Evolutionary conservation across 2,888 invertebrate genomes (phyloP), one percentile per base, ranked within the genome.

Genomic region (Lacanobia wlatinum): DNA sequence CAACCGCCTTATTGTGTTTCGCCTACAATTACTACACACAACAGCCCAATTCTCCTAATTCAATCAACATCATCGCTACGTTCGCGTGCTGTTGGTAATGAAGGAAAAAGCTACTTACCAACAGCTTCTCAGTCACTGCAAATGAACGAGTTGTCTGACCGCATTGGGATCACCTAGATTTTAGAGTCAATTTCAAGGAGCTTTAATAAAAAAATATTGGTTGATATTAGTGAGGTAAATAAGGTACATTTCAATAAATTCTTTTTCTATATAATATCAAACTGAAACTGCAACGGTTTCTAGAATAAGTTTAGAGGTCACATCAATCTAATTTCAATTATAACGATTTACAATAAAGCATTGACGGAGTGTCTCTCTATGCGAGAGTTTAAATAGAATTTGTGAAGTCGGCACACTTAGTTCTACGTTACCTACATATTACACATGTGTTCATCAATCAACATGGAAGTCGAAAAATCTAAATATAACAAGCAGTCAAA

Each of bases 401-500:
- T 40, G 53, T 58, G 23, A 46, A 68, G 21, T 34, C 48, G 40
- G 43, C n/a, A 55, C 58, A 68, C 55, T 66, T n/a, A n/a, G n/a
- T n/a, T 71, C 48, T 55, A 16, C 56, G 68, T 52, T 59, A 52
- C 70, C 43, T 61, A 64, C 43, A 70, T 56, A 59, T 70, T 67
- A 78, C 68, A 55, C 69, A 72, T 76, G 76, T 77, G 74, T 84
- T 70, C 78, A 70, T 79, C 84, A 76, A 74, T 84, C 76, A 79
- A 73, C 78, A 68, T 77, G 56, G 71, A 80, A 83, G 77, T 80
- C 78, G 73, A 86, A 84, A 84, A 87, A 84, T 88, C 86, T 89
- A 90, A 88, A 89, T 90, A 86, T 87, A 87, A 82, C 87, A 84
- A 81, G 77, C 87, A 85, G 87, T 89, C 87, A 87, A 89, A 89